Conservation (phyloP, 1,140 invertebrate species). For the Hermetia illucens region DNA sequence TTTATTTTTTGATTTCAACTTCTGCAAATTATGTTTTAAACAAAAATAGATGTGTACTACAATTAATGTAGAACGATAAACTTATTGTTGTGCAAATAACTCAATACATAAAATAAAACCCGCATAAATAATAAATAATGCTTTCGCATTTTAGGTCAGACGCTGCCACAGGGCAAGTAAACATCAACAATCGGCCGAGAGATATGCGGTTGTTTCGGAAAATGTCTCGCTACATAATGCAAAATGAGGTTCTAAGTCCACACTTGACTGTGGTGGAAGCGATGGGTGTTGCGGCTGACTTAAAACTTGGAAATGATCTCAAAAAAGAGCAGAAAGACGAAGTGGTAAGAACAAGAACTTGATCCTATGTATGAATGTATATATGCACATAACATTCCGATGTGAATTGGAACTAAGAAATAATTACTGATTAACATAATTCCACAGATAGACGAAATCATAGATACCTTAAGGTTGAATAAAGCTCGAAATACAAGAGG, state of each 20-base stretch:
- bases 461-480: constrained; percentile 46
- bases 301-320: constrained; percentile 64
- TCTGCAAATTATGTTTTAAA: too few relatives aligned
- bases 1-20: too few relatives aligned
- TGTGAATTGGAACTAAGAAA: not conserved
- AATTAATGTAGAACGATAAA: too few relatives aligned
- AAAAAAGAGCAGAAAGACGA: constrained; percentile 46
- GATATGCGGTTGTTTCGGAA: constrained; percentile 67
- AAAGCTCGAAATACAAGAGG: constrained; percentile 52
- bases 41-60: too few relatives aligned
- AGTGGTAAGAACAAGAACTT: constrained; percentile 41
- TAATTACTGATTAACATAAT: not conserved
- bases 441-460: constrained; percentile 54
- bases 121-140: too few relatives aligned
- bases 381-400: not conserved
- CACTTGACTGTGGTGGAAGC: constrained; percentile 73
- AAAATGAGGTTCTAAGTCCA: constrained; percentile 76
- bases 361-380: constrained; percentile 1
- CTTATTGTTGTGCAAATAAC: too few relatives aligned
- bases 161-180: constrained; percentile 44
- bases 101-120: not conserved
- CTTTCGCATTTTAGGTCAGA: constrained; percentile 10
- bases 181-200: constrained; percentile 58
- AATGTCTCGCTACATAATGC: constrained; percentile 88
- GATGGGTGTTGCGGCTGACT: constrained; percentile 71